Percentiles rank a stretch among this genome's conserved stretches.
These are phyloP conservation scores for Netelia melanura DNA, from an alignment of 2,888 invertebrate species.

Conservation along the genomic window DNA sequence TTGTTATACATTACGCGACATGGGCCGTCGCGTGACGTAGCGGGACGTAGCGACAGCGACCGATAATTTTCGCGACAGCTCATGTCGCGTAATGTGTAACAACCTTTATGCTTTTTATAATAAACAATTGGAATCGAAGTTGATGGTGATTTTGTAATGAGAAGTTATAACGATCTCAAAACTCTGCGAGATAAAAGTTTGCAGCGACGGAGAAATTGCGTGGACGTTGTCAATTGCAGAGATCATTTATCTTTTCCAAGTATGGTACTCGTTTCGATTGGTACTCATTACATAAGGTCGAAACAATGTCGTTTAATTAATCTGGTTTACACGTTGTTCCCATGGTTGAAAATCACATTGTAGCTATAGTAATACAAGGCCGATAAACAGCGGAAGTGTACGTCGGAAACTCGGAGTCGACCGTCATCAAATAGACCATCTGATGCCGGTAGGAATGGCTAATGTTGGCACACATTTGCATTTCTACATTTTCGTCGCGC, in stretches of 20 bases:
- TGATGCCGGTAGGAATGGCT: conserved; percentile 4
- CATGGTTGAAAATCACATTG: conserved; percentile 19
- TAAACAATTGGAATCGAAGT: neutral
- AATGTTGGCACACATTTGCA: conserved; percentile 17
- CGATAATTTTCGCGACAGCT: no score
- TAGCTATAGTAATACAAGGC: neutral
- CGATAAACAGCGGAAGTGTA: neutral
- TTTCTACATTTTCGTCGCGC: neutral
- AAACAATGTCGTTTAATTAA: conserved; percentile 23
- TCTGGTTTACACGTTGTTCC: conserved; percentile 14
- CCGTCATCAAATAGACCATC: conserved; percentile 13
- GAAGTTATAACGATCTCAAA: neutral
- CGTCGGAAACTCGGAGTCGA: neutral
- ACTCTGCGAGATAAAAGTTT: conserved; percentile 4
- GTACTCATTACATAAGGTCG: neutral
- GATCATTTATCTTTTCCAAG: neutral
- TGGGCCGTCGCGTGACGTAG: no score
- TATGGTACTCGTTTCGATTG: neutral
- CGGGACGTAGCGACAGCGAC: no score
- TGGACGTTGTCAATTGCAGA: neutral
- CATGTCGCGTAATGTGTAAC: no score
- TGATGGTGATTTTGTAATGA: conserved; percentile 3
- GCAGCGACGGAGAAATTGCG: neutral
- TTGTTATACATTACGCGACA: no score
- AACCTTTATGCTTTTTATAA: no score